Percentiles rank a stretch among this genome's conserved stretches.
Conservation (phyloP, 2,113 vertebrate species). For the Oncorhynchus gorbuscha region DNA sequence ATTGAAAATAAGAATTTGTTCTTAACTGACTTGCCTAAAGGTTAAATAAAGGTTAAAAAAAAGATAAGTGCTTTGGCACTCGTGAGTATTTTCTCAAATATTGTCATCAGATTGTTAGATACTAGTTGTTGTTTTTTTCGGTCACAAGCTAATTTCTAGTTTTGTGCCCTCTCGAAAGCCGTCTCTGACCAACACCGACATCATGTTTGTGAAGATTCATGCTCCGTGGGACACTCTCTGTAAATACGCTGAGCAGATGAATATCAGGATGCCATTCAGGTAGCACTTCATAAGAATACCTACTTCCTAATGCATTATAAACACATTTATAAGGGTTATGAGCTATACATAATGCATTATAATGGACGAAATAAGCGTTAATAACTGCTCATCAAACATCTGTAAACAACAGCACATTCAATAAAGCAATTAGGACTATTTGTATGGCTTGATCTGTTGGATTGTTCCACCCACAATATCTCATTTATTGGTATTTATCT, state of each 20-base stretch:
- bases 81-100: no score
- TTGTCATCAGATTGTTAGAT: neutral
- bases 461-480: neutral
- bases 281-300: constrained; percentile 50
- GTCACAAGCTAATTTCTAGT: neutral
- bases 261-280: constrained; percentile 99
- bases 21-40: no score
- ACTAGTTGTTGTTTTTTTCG: neutral
- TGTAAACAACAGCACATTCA: neutral
- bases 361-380: no score
- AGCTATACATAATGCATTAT: no score
- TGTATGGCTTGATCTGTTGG: no score
- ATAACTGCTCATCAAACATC: no score
- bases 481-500: constrained; percentile 32
- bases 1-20: no score
- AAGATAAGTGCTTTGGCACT: neutral
- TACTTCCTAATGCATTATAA: no score
- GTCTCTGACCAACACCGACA: constrained; percentile 92
- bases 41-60: no score
- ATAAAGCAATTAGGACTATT: neutral
- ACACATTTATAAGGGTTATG: no score
- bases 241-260: constrained; percentile 98
- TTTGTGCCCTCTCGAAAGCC: constrained; percentile 71
- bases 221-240: constrained; percentile 95
- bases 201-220: constrained; percentile 98